Evolutionary conservation across 2,113 vertebrate genomes (phyloP).

Genomic region (Rhynchomys soricoides): DNA sequence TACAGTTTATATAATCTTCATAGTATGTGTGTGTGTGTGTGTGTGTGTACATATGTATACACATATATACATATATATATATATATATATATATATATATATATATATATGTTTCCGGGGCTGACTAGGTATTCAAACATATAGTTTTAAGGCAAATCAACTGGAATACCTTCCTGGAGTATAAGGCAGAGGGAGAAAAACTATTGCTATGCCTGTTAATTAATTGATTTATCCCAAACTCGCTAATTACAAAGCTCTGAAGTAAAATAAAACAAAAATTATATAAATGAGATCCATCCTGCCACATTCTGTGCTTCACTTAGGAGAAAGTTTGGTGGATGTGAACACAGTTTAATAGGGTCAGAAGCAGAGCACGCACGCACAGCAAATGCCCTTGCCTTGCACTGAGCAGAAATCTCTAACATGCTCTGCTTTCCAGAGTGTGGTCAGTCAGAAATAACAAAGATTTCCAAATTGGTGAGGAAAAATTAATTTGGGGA

Average conservation of each 20-base stretch:
- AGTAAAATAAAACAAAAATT: constrained; percentile 8
- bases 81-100: too few species aligned
- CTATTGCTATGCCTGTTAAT: neutral
- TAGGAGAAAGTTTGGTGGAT: neutral
- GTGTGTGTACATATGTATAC: too few species aligned
- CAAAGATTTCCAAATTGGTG: neutral
- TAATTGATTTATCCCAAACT: neutral
- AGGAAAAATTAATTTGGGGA: neutral
- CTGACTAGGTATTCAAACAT: neutral
- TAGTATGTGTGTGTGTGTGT: too few species aligned
- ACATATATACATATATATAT: too few species aligned
- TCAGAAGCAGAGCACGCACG: neutral
- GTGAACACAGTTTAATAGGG: neutral
- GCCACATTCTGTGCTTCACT: neutral
- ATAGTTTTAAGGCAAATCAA: neutral
- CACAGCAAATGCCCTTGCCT: neutral
- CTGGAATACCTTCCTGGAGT: neutral
- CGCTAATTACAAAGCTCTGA: neutral
- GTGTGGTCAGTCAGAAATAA: neutral
- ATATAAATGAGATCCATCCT: neutral
- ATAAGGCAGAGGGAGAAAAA: neutral
- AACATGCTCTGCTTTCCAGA: neutral
- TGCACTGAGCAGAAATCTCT: neutral
- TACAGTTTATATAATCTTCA: neutral
- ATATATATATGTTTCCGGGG: neutral